Evolutionary conservation across 2,888 invertebrate species (phyloP).

Genomic region (Stenolophus ochropezus): DNA sequence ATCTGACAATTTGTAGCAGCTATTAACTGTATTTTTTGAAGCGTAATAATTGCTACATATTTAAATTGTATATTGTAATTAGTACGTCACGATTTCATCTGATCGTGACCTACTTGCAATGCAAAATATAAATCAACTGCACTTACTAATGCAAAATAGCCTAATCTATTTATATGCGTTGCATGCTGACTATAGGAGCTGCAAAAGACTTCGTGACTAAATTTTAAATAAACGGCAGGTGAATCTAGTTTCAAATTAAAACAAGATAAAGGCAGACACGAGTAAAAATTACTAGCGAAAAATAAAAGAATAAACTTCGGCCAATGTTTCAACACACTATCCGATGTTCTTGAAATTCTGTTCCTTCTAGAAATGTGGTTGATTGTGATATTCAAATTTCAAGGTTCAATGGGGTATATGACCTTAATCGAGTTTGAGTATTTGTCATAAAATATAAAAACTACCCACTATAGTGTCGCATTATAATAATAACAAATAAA

Average conservation of each 20-base stretch:
- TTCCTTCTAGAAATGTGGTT: too few relatives aligned
- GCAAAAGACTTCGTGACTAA: not conserved
- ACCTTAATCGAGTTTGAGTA: too few relatives aligned
- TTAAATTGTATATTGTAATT: not conserved
- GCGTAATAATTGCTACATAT: not conserved
- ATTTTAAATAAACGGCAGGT: not conserved
- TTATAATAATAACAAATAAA: too few relatives aligned
- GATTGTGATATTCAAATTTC: too few relatives aligned
- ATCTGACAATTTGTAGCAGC: not conserved
- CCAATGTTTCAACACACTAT: too few relatives aligned
- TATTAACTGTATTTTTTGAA: not conserved
- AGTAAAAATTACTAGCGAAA: not conserved
- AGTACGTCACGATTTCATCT: constrained; percentile 3
- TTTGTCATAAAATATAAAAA: too few relatives aligned
- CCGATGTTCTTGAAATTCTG: too few relatives aligned
- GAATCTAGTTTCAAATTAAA: not conserved
- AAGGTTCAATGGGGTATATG: too few relatives aligned
- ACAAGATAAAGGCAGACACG: not conserved
- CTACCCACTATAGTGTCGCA: too few relatives aligned
- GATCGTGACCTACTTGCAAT: constrained; percentile 12
- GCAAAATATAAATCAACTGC: constrained; percentile 19
- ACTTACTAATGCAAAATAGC: constrained; percentile 6
- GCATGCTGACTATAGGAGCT: not conserved
- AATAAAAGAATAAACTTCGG: not conserved
- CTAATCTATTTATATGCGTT: not conserved